These are phyloP conservation scores for Stichopus chloronotus DNA, from an alignment of 35 echinoderm and acorn worm species.

Conservation along the genomic window DNA sequence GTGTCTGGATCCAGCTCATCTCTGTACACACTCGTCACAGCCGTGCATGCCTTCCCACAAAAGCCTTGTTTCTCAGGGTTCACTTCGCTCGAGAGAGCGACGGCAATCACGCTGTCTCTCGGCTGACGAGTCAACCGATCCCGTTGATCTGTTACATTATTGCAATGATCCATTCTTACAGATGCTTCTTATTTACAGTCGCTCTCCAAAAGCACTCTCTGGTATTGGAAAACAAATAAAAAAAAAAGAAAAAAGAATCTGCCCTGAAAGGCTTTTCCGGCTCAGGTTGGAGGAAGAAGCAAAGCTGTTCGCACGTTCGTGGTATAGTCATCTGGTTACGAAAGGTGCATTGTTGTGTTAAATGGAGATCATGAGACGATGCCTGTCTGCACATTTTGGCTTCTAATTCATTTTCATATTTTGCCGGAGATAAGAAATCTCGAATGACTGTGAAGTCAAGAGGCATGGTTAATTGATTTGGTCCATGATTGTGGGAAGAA, in stretches of 20 bases:
- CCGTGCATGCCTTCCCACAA: not conserved
- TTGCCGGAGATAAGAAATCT: constrained; percentile 27
- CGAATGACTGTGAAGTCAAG: not conserved
- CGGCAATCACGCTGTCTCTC: not conserved
- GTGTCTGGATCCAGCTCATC: no score
- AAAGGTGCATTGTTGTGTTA: constrained; percentile 10
- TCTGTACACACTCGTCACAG: no score
- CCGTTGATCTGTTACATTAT: constrained; percentile 7
- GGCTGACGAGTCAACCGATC: not conserved
- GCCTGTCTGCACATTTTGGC: not conserved
- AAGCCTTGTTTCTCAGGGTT: not conserved
- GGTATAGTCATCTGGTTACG: not conserved
- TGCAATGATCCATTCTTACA: constrained; percentile 3
- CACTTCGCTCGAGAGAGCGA: not conserved
- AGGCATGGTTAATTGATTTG: constrained; percentile 16
- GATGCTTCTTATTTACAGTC: constrained; percentile 34
- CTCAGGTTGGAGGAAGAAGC: not conserved
- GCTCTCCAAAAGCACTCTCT: constrained; percentile 42
- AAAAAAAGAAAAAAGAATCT: not conserved
- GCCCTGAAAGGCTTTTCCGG: not conserved
- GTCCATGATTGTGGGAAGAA: not conserved
- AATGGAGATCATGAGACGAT: not conserved
- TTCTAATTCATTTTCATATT: constrained; percentile 35
- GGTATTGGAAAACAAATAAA: constrained; percentile 52
- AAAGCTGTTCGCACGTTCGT: not conserved